phyloP scores from a whole-genome alignment of 92 coral and sea anemone genomes.

The Phymanthus crucifer region DNA sequence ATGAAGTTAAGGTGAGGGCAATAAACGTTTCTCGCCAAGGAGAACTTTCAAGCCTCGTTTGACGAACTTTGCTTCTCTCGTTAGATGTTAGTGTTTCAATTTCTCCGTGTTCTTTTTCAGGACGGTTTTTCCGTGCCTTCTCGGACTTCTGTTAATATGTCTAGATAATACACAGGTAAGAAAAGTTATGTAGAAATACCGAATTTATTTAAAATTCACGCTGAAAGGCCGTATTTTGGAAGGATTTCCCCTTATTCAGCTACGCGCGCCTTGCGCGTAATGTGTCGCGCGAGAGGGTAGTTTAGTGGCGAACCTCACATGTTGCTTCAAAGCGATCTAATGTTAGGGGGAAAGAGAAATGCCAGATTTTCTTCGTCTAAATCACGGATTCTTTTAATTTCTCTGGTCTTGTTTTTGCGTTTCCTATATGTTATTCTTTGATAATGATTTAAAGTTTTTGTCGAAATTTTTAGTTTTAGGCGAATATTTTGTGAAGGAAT shows the following conservation, averaged over 20 bases:
- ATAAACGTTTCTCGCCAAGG: neutral
- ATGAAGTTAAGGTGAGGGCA: constrained; percentile 77
- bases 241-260: neutral
- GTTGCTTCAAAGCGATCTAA: neutral
- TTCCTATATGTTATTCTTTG: too few relatives aligned
- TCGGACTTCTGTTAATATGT: constrained; percentile 49
- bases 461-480: too few relatives aligned
- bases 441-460: too few relatives aligned
- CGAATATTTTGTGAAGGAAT: too few relatives aligned
- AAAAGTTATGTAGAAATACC: neutral
- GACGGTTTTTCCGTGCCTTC: constrained; percentile 67
- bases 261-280: neutral
- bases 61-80: constrained; percentile 21
- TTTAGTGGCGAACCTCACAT: neutral
- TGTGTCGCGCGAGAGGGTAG: neutral
- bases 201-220: neutral
- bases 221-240: neutral
- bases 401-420: too few relatives aligned
- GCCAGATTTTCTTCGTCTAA: neutral
- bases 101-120: constrained; percentile 44
- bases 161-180: constrained; percentile 64
- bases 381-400: neutral
- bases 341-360: neutral
- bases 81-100: neutral
- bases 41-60: neutral